Conservation (phyloP, 2,113 vertebrate species). For the Mus spicilegus region DNA sequence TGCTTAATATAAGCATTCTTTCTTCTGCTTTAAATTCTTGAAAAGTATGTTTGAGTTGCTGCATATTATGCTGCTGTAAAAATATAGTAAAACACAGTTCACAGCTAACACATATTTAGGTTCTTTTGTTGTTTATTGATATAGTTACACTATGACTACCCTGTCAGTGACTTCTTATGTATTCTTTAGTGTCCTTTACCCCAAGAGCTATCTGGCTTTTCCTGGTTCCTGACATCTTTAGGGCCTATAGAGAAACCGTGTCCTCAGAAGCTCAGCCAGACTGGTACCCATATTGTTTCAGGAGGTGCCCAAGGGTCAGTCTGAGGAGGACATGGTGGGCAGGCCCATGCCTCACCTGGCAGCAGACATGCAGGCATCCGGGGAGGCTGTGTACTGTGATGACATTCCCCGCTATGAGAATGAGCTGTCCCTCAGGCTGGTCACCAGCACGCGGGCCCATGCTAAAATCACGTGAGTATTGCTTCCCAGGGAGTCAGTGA, state of each 20-base stretch:
- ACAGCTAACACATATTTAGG: background rate
- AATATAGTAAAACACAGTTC: no score
- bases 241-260: background rate
- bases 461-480: constrained; percentile 93
- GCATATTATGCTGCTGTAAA: background rate
- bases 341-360: constrained; percentile 94
- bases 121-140: background rate
- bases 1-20: background rate
- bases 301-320: constrained; percentile 92
- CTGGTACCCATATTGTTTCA: constrained; percentile 79
- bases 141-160: background rate
- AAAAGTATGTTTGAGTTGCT: background rate
- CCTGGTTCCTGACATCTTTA: background rate
- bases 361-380: constrained; percentile 93
- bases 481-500: background rate
- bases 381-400: constrained; percentile 96
- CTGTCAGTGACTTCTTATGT: background rate
- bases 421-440: constrained; percentile 92
- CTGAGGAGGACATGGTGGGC: constrained; percentile 91
- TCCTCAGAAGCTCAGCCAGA: background rate
- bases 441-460: constrained; percentile 94
- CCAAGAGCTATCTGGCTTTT: background rate
- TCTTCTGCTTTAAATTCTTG: constrained; percentile 30
- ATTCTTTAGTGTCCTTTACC: background rate
- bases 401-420: constrained; percentile 94